Base-by-base conservation (phyloP, 2,888 invertebrate species). In the Tachina lurida region DNA sequence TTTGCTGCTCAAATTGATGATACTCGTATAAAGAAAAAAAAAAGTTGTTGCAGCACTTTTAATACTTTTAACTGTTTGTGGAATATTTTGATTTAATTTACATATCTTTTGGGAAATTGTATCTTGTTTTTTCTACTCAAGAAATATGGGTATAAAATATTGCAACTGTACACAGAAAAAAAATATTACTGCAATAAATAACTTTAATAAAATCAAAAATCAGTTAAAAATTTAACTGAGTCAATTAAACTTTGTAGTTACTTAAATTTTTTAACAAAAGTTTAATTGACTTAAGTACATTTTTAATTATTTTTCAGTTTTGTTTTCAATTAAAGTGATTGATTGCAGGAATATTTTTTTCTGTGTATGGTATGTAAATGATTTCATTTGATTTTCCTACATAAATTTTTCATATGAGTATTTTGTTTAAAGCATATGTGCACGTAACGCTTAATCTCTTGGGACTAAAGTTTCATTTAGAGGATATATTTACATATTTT, bases 81-180 rank as follows among this genome's bases (percentile, higher is more conserved):
- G 83, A 85, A 79, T 82, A 65, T 82, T 82, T 82, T 76, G 65
- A 76, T 86, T 86, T 82, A 63, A 82, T 76, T 86, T 79, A 45
- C 70, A 81, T 74, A 75, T 75, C 82, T 54, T 68, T 65, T 39
- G 82, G 85, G 78, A 86, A 78, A 75, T 71, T 52, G 39, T 31
- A 31, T 31, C 0, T 31, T 31, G 31, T 31, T 31, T 15, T 63
- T 49, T 54, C 65, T 63, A 19, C n/a, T 22, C 1, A 56, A 22
- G 1, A 45, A 5, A 31, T 70, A 13, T 52, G 4, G 7, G 41
- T n/a, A 67, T 54, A 68, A 43, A 15, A 63, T 58, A 39, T 58
- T 19, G n/a, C 17, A 41, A 22, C 12, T 22, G 22, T 31, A 4
- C 31, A 31, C 31, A 3, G 4, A 31, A 31, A 31, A n/a, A 31